phyloP scores from a whole-genome alignment of 2,113 vertebrate genomes.

The Pogona vitticeps region DNA sequence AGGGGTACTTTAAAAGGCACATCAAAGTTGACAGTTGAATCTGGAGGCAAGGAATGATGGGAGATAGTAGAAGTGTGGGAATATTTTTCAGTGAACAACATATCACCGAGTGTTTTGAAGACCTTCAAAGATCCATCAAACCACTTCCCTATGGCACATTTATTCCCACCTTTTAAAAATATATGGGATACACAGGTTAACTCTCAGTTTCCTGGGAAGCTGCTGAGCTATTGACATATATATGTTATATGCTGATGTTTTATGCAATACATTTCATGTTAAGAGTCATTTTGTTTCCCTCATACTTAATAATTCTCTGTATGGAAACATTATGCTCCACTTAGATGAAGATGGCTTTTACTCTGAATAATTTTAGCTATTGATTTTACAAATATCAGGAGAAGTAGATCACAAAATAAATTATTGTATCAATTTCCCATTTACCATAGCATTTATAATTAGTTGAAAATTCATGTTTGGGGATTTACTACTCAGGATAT shows the following conservation, averaged over 20 bases:
- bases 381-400: constrained; percentile 44
- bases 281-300: constrained; percentile 62
- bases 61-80: constrained; percentile 83
- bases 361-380: constrained; percentile 26
- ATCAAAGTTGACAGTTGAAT: constrained; percentile 92
- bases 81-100: constrained; percentile 81
- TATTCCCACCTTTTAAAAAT: constrained; percentile 69
- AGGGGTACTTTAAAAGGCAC: constrained; percentile 85
- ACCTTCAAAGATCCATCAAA: constrained; percentile 80
- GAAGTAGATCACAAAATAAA: constrained; percentile 34
- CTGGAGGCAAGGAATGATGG: constrained; percentile 83
- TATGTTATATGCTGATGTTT: constrained; percentile 65
- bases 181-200: constrained; percentile 67
- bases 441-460: neutral
- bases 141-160: constrained; percentile 71
- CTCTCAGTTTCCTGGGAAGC: constrained; percentile 69
- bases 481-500: neutral
- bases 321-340: constrained; percentile 14
- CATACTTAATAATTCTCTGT: constrained; percentile 29
- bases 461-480: neutral
- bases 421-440: constrained; percentile 21
- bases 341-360: constrained; percentile 24
- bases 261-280: constrained; percentile 62
- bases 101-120: constrained; percentile 79
- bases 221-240: constrained; percentile 65